Evolutionary conservation across 2,888 invertebrate genomes (phyloP).

Genomic region (Drosophila paracracens): DNA sequence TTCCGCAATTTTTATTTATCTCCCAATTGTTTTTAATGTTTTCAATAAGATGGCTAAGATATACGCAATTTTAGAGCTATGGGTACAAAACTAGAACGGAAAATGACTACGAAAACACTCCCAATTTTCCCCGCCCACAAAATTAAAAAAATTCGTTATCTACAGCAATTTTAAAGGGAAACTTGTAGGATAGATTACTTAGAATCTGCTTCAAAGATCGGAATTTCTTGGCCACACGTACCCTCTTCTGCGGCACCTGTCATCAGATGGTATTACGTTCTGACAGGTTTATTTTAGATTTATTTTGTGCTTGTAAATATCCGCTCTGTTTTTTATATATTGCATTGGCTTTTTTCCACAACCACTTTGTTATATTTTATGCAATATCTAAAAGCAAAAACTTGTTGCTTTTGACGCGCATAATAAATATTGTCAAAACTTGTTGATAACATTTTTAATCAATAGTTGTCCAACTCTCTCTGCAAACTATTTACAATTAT

Average conservation of each 20-base stretch:
- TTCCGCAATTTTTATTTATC: too few species aligned
- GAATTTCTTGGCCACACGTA: not conserved
- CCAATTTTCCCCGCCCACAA: not conserved
- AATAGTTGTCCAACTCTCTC: not conserved
- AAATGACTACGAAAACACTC: too few species aligned
- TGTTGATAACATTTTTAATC: not conserved
- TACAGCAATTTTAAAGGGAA: not conserved
- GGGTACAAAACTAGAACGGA: too few species aligned
- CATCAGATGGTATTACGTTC: not conserved
- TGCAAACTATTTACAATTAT: conserved; percentile 5
- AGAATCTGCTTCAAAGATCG: not conserved
- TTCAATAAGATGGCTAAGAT: too few species aligned
- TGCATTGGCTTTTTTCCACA: not conserved
- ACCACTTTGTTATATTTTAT: not conserved
- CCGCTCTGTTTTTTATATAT: not conserved
- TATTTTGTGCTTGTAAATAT: not conserved
- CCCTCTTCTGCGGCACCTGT: not conserved
- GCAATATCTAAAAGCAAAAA: not conserved
- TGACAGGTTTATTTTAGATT: not conserved
- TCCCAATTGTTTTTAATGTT: too few species aligned
- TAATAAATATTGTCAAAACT: not conserved
- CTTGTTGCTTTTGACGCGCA: not conserved
- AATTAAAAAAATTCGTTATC: not conserved
- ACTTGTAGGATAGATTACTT: not conserved
- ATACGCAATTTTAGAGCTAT: too few species aligned